Percentiles rank a stretch among this genome's conserved stretches.
These are phyloP conservation scores for Hippoglossus hippoglossus DNA, from an alignment of 2,797 vertebrate species.

Conservation along the genomic window DNA sequence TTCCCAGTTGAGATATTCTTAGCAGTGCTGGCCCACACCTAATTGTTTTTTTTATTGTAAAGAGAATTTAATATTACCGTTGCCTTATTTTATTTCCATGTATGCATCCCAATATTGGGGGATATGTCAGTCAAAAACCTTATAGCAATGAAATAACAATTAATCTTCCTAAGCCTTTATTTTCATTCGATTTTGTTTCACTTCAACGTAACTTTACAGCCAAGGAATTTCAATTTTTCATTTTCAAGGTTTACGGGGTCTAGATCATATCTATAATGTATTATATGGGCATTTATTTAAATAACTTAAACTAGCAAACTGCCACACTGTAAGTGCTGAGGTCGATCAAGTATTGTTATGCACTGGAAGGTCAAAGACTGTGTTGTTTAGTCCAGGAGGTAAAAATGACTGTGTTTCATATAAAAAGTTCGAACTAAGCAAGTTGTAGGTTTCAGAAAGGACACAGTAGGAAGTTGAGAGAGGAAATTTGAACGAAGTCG, in stretches of 20 bases:
- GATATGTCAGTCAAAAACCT: conserved; percentile 13
- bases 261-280: conserved; percentile 7
- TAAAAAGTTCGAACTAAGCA: not conserved
- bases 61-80: conserved; percentile 37
- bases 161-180: conserved; percentile 16
- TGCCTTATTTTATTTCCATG: conserved; percentile 56
- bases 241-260: conserved; percentile 20
- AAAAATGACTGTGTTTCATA: not conserved
- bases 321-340: conserved; percentile 12
- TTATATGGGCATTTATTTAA: conserved; percentile 28
- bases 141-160: conserved; percentile 20
- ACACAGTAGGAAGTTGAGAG: not conserved
- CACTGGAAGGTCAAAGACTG: conserved; percentile 17
- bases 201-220: conserved; percentile 9
- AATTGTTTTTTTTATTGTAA: conserved; percentile 45
- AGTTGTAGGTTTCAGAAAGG: conserved; percentile 1
- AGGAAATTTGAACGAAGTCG: not conserved
- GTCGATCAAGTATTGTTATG: not conserved
- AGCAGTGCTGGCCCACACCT: conserved; percentile 54
- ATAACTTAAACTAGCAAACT: conserved; percentile 21
- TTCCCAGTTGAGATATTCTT: conserved; percentile 23
- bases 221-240: conserved; percentile 16
- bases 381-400: conserved; percentile 19
- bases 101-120: conserved; percentile 3
- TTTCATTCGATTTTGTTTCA: conserved; percentile 18